Base-by-base conservation (phyloP, 2,888 invertebrate species). In the Machimus atricapillus region DNA sequence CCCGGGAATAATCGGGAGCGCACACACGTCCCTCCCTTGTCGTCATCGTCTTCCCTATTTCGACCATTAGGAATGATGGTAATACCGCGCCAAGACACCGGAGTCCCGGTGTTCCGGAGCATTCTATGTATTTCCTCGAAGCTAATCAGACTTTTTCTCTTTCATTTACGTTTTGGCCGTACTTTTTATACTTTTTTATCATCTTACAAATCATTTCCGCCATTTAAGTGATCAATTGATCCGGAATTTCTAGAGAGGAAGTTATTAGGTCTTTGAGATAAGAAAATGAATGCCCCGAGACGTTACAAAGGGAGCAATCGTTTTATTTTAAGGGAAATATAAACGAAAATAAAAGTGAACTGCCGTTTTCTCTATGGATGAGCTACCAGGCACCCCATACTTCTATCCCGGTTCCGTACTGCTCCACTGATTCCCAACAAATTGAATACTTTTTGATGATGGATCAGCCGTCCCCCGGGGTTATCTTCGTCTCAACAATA, bases 201-300 rank as follows among this genome's bases (percentile, higher is more conserved):
- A 81, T 81, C 81, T 81, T 81, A 81, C 81, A 81, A 81, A 81
- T 81, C 81, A 81, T 81, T 81, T 81, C 81, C 81, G 81, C 81
- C 56, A 52, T 81, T 81, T 81, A 81, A 56, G 81, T 81, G 81
- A 81, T 81, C 81, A 81, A 81, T 81, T 81, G 81, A 81, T 81
- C 81, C 81, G 81, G 81, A 81, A 81, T 81, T 56, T 81, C 58
- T 34, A 37, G 81, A 56, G 31, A 81, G 81, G 81, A 81, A 81
- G 81, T 81, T 81, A 81, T 81, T 81, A 81, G 78, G 78, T 78
- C 78, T 78, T 78, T 78, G 40, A 34, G 78, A 78, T 78, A 78
- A 78, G 78, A 78, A 78, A 78, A 78, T 78, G 78, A 78, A 23
- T 78, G 78, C 40, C 40, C 43, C 23, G 78, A 43, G 43, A 78